Evolutionary conservation across 2,888 invertebrate genomes (phyloP), one percentile per base, ranked within the genome.

Genomic region (Rhogogaster chlorosoma): DNA sequence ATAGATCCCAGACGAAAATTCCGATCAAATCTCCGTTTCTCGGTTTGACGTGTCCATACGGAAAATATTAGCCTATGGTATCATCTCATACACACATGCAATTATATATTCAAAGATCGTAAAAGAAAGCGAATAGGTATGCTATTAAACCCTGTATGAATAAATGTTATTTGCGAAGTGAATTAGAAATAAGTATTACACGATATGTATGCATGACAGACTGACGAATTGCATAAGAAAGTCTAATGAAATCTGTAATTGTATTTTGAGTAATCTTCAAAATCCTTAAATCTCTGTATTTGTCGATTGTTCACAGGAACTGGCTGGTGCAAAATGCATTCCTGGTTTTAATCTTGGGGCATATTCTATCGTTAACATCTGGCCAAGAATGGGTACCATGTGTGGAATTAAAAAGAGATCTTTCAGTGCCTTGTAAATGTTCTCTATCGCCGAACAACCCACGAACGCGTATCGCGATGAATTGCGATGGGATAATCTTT

Each of bases 401-500:
- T 92, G 95, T 96, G 29, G 97, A 97, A 92, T 93, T 97, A 84
- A 96, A 97, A 91, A 95, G 96, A 87, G 96, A 97, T 87, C 94
- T 97, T 53, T 95, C 96, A 77, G 95, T 97, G 90, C 97, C 97
- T 0, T 98, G 98, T 94, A 94, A 95, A 49, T 95, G 95, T 88
- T 90, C 92, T 1, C 36, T 90, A 26, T 88, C 90, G 0, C 90
- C 78, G 87, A 93, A 87, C 22, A 93, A 93, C 32, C 92, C 93
- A 84, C 93, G 94, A 4, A 93, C 95, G 84, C 67, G 67, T 5
- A 96, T 98, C 88, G 94, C 95, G 88, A 96, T 98, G 95, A 96
- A 98, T 93, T 98, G 98, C 92, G 98, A 98, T 94, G 94, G 95
- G 10, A 96, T 97, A 36, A 97, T 98, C 42, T 98, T 98, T 90